Evolutionary conservation across 1,140 invertebrate genomes (phyloP), one percentile per base, ranked within the genome.

Genomic region (Diabrotica undecimpunctata): DNA sequence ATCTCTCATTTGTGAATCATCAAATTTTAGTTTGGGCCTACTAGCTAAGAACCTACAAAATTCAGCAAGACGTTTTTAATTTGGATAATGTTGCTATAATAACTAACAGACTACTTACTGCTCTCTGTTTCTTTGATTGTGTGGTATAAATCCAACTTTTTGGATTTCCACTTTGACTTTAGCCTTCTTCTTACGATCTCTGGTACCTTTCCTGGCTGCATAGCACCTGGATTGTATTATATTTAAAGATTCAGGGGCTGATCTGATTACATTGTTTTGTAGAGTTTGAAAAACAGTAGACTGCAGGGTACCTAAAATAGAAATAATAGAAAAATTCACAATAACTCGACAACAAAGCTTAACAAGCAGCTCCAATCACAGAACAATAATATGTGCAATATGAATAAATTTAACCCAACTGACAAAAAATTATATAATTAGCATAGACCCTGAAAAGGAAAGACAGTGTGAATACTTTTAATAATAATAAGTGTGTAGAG

Each of bases 121-220:
- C 8, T 74, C 79, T 67, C 81, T 82, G 59, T 82, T 80, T 72
- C 83, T 78, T 70, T 84, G 78, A 61, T 87, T 86, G 67, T 86
- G 84, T 2, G 87, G 85, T 25, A 87, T 84, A 65, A 86, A 87
- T 61, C 84, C 84, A 58, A 86, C 80, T 83, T 91, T 89, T 75
- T 87, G 81, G 10, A 88, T 81, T 73, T 86, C 86, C 37, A 84
- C 83, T 77, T 90, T 90, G 46, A 88, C 83, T 79, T 89, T 91
- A 56, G 61, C 59, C 87, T 89, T 87, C 35, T 82, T 81, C 9
- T 83, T 84, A 72, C 86, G 88, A 65, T 88, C 89, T 68, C 91
- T 83, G 6, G 89, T 91, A 64, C 90, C 88, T 79, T 89, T 92
- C 62, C 90, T 83, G 8, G 90, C 90, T 11, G 90, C 90, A 80